These are phyloP conservation scores for Maniola hyperantus DNA, from an alignment of 2,888 invertebrate genomes.

Conservation along the genomic window DNA sequence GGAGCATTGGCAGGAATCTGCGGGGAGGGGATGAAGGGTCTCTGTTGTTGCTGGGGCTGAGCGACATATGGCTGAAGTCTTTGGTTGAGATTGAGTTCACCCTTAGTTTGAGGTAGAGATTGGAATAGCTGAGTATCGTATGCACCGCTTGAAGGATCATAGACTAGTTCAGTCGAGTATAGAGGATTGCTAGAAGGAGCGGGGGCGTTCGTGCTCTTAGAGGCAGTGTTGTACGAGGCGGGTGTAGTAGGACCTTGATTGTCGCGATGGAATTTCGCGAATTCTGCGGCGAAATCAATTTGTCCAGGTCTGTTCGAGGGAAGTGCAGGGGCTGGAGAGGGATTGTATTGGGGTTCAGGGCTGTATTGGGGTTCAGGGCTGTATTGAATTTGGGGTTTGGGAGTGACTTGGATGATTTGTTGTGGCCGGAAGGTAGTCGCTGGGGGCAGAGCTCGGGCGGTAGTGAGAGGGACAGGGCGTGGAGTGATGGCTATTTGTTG, in stretches of 20 bases:
- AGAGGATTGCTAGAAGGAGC: constrained; percentile 83
- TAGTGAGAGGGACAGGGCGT: constrained; percentile 79
- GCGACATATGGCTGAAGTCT: constrained; percentile 89
- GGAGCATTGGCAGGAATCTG: constrained; percentile 77
- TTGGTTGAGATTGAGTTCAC: constrained; percentile 88
- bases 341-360: constrained; percentile 65
- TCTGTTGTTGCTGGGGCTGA: constrained; percentile 81
- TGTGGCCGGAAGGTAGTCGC: constrained; percentile 87
- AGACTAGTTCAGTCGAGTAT: constrained; percentile 90
- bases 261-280: constrained; percentile 88
- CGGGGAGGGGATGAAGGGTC: constrained; percentile 82
- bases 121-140: constrained; percentile 91
- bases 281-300: constrained; percentile 88
- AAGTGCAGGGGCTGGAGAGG: constrained; percentile 60
- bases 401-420: constrained; percentile 81
- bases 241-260: constrained; percentile 82
- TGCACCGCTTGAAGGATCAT: constrained; percentile 88
- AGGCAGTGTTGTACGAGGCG: constrained; percentile 58
- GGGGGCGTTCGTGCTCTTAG: constrained; percentile 64
- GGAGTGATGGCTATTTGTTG: constrained; percentile 83
- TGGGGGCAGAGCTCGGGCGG: constrained; percentile 80
- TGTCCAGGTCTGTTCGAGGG: constrained; percentile 63
- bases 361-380: constrained; percentile 53
- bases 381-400: constrained; percentile 70
- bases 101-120: constrained; percentile 87